A percentile compares a stretch with the other conserved stretches of the same genome.
Evolutionary conservation across 1,140 invertebrate species (phyloP).

Genomic region (Armadillidium nasatum): DNA sequence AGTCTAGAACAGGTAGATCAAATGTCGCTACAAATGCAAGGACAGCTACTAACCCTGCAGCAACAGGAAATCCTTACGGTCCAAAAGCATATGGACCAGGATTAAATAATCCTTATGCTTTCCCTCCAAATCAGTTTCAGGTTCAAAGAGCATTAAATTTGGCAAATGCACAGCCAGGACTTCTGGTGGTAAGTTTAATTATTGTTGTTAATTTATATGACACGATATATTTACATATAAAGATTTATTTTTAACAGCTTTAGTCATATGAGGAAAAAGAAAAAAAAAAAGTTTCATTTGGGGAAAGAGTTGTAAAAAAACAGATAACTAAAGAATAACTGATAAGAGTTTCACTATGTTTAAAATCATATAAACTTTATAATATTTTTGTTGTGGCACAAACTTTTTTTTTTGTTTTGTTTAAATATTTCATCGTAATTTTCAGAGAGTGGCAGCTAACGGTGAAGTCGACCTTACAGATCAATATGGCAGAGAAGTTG

Average conservation of each 20-base stretch:
- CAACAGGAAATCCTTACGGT: constrained; percentile 19
- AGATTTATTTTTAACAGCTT: too few species aligned
- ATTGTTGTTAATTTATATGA: too few species aligned
- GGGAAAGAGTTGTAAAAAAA: too few species aligned
- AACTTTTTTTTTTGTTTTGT: too few species aligned
- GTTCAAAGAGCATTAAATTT: constrained; percentile 28
- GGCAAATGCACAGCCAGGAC: constrained; percentile 25
- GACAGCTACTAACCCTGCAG: neutral
- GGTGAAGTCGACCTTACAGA: constrained; percentile 32
- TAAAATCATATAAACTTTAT: too few species aligned
- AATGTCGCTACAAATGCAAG: neutral
- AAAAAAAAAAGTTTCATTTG: too few species aligned
- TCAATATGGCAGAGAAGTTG: constrained; percentile 36
- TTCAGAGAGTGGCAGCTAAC: constrained; percentile 32
- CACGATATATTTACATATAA: too few species aligned
- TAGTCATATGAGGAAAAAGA: too few species aligned
- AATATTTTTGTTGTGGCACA: too few species aligned
- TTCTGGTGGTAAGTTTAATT: constrained; percentile 35
- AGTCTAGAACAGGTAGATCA: neutral
- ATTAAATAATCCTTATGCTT: constrained; percentile 31
- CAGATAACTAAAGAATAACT: too few species aligned
- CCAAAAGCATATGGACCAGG: constrained; percentile 32
- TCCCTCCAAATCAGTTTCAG: constrained; percentile 34
- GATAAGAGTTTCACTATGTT: too few species aligned
- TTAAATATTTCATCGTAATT: neutral